These are phyloP conservation scores for Neocloeon triangulifer DNA, from an alignment of 1,140 invertebrate genomes.

Conservation along the genomic window DNA sequence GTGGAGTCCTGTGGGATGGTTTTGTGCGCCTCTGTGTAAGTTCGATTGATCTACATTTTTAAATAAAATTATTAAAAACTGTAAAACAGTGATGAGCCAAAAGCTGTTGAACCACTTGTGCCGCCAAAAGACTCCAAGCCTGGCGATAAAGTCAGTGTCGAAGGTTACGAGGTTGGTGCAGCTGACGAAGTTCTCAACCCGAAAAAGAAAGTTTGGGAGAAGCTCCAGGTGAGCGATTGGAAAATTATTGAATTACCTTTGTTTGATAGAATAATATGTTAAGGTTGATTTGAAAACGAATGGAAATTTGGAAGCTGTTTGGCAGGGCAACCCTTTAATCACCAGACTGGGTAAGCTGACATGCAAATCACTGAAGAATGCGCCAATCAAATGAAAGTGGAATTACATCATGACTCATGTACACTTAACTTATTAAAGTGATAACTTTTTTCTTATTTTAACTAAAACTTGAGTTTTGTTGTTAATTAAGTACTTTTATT, in stretches of 20 bases:
- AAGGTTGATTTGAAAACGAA: conserved; percentile 58
- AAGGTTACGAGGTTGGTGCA: conserved; percentile 52
- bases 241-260: too few relatives aligned
- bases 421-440: too few relatives aligned
- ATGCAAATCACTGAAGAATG: conserved; percentile 42
- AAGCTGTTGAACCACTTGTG: conserved; percentile 54
- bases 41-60: conserved; percentile 8
- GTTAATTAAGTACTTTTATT: too few relatives aligned
- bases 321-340: conserved; percentile 55
- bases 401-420: too few relatives aligned
- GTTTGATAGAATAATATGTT: conserved; percentile 6
- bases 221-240: conserved; percentile 34
- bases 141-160: conserved; percentile 61
- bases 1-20: conserved; percentile 78
- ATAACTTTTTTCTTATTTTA: too few relatives aligned
- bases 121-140: conserved; percentile 44
- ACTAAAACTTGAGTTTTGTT: too few relatives aligned
- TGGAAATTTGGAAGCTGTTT: conserved; percentile 46
- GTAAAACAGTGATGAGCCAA: conserved; percentile 34
- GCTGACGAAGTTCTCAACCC: conserved; percentile 81
- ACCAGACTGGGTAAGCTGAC: conserved; percentile 44
- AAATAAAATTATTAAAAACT: conserved; percentile 1
- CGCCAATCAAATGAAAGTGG: conserved; percentile 42
- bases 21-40: conserved; percentile 65
- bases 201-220: conserved; percentile 97